Percentiles rank a stretch among this genome's conserved stretches.
Conservation (phyloP, 2,888 invertebrate genomes). For the Athripsodes cinereus region DNA sequence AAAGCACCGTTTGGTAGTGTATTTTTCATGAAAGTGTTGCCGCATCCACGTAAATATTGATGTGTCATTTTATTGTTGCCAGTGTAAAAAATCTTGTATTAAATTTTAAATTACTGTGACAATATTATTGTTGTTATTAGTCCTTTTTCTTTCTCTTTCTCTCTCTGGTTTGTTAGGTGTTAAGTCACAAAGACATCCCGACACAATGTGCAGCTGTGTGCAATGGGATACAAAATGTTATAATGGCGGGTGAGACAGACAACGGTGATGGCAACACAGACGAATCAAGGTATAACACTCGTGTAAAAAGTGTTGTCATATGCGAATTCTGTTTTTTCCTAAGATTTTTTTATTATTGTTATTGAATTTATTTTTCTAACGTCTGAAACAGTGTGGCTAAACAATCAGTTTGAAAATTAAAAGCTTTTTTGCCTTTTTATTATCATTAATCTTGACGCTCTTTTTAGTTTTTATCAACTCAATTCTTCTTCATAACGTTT, state of each 20-base stretch:
- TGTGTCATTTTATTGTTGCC: background rate
- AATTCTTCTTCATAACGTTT: background rate
- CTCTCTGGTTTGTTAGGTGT: slow-evolving; percentile 26
- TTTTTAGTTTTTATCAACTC: background rate
- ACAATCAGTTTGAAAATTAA: background rate
- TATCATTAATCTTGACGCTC: background rate
- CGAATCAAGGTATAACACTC: slow-evolving; percentile 26
- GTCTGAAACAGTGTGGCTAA: background rate
- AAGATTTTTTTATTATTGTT: background rate
- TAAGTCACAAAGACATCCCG: slow-evolving; percentile 27
- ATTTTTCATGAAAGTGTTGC: background rate
- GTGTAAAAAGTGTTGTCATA: slow-evolving; percentile 10
- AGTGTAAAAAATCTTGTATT: background rate
- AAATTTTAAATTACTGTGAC: slow-evolving; percentile 16
- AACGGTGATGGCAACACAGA: slow-evolving; percentile 18
- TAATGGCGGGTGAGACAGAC: slow-evolving; percentile 20
- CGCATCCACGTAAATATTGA: background rate
- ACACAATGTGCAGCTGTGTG: slow-evolving; percentile 26
- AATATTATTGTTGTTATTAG: no score
- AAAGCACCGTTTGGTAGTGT: background rate
- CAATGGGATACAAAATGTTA: slow-evolving; percentile 25
- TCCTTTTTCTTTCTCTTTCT: slow-evolving; percentile 18
- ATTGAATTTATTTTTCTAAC: background rate
- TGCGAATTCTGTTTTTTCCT: slow-evolving; percentile 7
- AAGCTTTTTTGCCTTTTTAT: background rate